Base-by-base conservation (phyloP, 2,113 vertebrate species). In the Orycteropus afer region DNA sequence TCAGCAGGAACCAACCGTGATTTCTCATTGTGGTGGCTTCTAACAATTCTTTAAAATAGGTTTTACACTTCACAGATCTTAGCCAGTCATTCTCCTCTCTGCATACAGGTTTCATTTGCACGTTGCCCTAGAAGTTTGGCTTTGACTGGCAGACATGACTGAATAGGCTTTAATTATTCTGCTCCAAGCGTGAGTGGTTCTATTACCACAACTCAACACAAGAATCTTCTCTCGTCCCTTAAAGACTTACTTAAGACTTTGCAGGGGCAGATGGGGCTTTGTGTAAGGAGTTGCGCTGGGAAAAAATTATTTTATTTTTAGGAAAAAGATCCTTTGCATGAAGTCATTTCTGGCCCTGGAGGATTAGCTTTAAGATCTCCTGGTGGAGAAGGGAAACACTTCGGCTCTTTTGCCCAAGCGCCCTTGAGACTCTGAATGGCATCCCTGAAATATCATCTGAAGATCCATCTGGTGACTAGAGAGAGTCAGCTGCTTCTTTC, bases 161-260 rank as follows among this genome's bases (percentile, higher is more conserved):
- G 77, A 96, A 96, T 85, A 76, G 90, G 57, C 27, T 94, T 96
- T 96, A 97, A 95, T 97, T 97, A 97, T 32, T 95, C 65, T 89
- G 55, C 10, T 96, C 13, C 69, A 97, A 93, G 86, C 96, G 76
- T 55, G 45, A 97, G 94, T 32, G 51, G 1, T 13, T 97, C 69
- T 81, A 42, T 88, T 95, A 88, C 67, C 67, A 82, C 32, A 65
- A n/a, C 15, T 96, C n/a, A 89, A 0, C 0, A 96, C 84, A 34
- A 91, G 25, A 0, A 53, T 61, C 69, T 10, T 13, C 20, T 97
- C 96, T 95, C 85, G 94, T 96, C 34, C 83, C 88, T 77, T 42
- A 95, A 94, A 97, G 49, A 40, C 61, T 13, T 59, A 29, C 27
- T 91, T 12, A 84, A 47, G 22, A 87, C 77, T 63, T 92, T 91